A percentile compares a stretch with the other conserved stretches of the same genome.
Evolutionary conservation across 2,113 vertebrate genomes (phyloP).

Genomic region (Edolisoma coerulescens): DNA sequence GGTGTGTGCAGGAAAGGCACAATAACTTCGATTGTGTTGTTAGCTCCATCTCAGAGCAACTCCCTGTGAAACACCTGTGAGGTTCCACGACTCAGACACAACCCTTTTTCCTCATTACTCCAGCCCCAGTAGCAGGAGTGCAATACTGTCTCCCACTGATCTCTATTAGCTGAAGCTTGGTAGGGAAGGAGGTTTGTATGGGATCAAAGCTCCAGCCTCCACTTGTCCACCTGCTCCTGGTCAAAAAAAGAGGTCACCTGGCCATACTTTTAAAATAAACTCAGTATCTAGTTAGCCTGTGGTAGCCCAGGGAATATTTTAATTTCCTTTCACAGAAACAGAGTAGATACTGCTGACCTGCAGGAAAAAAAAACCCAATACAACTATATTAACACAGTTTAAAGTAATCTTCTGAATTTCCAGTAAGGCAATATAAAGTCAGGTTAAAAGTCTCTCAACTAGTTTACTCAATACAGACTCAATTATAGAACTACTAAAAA

Average conservation of each 20-base stretch:
- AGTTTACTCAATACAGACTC: constrained; percentile 28
- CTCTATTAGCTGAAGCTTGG: neutral
- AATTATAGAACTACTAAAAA: neutral
- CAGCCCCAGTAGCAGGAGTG: neutral
- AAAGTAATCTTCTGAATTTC: constrained; percentile 9
- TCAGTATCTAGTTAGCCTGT: neutral
- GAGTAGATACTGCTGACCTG: neutral
- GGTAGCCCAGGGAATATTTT: neutral
- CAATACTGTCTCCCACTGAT: neutral
- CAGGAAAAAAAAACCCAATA: neutral
- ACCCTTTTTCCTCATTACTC: neutral
- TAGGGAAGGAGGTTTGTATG: neutral
- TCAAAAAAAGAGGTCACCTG: neutral
- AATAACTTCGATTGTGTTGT: neutral
- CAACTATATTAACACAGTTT: neutral
- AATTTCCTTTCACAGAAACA: constrained; percentile 2
- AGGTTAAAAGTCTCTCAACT: neutral
- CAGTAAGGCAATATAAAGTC: neutral
- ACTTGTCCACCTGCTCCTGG: neutral
- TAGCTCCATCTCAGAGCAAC: neutral
- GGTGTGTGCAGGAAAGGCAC: neutral
- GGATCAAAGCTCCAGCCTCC: neutral
- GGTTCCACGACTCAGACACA: neutral
- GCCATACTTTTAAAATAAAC: neutral
- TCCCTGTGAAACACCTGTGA: neutral